Conservation (phyloP, 2,888 invertebrate species). For the Xanthorhoe designata region DNA sequence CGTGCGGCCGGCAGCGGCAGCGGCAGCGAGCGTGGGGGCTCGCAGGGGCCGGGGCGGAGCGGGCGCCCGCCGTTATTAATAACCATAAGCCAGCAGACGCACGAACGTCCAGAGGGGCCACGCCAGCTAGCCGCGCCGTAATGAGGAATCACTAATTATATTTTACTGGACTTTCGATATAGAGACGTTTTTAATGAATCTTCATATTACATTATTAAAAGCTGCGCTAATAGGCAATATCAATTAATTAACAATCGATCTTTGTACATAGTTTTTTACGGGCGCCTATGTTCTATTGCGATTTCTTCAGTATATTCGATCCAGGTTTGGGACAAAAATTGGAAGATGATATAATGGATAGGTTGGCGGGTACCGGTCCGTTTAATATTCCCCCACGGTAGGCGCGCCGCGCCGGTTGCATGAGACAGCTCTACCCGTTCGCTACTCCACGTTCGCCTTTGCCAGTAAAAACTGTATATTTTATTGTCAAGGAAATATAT, state of each 20-base stretch:
- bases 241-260: conserved; percentile 37
- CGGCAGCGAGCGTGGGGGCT: conserved; percentile 58
- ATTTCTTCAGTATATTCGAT: conserved; percentile 52
- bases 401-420: conserved; percentile 75
- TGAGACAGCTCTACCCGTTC: conserved; percentile 78
- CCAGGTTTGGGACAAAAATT: conserved; percentile 59
- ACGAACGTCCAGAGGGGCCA: conserved; percentile 86
- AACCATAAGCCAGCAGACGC: conserved; percentile 86
- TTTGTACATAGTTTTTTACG: conserved; percentile 18
- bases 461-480: conserved; percentile 79
- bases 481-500: conserved; percentile 82
- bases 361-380: conserved; percentile 60
- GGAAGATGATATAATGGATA: conserved; percentile 69
- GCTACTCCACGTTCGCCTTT: conserved; percentile 62
- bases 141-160: conserved; percentile 86
- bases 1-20: conserved; percentile 78
- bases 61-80: conserved; percentile 82
- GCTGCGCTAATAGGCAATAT: conserved; percentile 40
- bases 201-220: conserved; percentile 39
- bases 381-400: conserved; percentile 80
- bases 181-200: conserved; percentile 48
- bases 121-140: conserved; percentile 73
- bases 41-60: conserved; percentile 55
- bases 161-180: conserved; percentile 80
- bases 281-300: conserved; percentile 29